Base-by-base conservation (phyloP, 2,888 invertebrate species). In the Nysson spinosus region DNA sequence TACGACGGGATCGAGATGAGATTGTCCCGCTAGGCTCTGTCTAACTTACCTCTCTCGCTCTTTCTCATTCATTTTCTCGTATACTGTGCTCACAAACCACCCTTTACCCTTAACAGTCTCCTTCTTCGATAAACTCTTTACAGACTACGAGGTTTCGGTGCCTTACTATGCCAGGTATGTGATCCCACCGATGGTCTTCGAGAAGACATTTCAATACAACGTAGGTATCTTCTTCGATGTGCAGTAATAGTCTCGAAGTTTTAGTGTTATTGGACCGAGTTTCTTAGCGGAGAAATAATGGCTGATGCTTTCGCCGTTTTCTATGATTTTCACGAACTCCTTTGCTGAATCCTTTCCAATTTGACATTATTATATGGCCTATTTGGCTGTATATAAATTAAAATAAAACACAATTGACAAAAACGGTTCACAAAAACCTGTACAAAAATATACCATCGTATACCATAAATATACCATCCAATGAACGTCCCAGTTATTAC, bases 1-100 rank as follows among this genome's bases (percentile, higher is more conserved):
- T 87, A 86, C 85, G 86, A 85, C 78, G 85, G 86, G 84, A 85
- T 86, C 83, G 83, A 85, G 85, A 87, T 87, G 86, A 87, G 85
- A 87, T 86, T 87, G 85, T 86, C 84, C 84, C 80, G 79, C 80
- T 81, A 83, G 79, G 79, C 77, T 70, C 68, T 69, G 66, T 67
- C 39, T 46, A 30, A 24, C 16, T 34, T 39, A 43, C 39, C 62
- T 61, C 64, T 26, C 39, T 47, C 58, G 34, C 50, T 34, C 44
- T 30, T 47, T 12, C 60, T 39, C 26, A 12, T 16, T 43, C 40
- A 60, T 46, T 16, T 34, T 32, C 22, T 51, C 42, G 60, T 64
- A 72, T 51, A 34, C 52, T 42, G 67, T 64, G 77, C 79, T 79
- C 75, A 65, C 77, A 68, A 76, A 80, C 79, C 77, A 81, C 81